Base-by-base conservation (phyloP, 1,140 invertebrate species). In the Meloidogyne exigua region DNA sequence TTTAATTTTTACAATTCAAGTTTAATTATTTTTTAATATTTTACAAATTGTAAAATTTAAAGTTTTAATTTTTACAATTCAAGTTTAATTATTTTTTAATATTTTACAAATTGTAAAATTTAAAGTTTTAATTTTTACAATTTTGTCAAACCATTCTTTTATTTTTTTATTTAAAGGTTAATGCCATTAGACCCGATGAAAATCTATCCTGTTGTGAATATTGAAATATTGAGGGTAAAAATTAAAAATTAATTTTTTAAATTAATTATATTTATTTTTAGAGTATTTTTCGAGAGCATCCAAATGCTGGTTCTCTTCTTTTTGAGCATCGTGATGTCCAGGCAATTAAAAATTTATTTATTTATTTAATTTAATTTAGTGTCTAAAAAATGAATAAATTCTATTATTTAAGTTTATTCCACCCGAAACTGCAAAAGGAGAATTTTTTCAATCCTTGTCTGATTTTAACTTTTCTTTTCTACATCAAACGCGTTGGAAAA, bases 301-400 rank as follows among this genome's bases (percentile, higher is more conserved):
- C 85, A 18, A 85, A 86, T 71, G 86, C 85, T 7, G 85, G 85
- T 32, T 85, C 86, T 11, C 76, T 86, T 3, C 75, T 86, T 7
- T 86, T 86, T 72, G 85, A 86, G 69, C 85, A 86, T 71, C 72
- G 85, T 15, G 85, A 86, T 75, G 84, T 86, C 0, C 85, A 86
- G 65, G 71, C 39, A 36, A 68, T 9, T 36, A 21, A 9, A 42
- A 25, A 32, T 32, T 32, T 32, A 32, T 32, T 32, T 3, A 32
- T 32, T 32, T 3, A 32, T n/a, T n/a, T n/a, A n/a, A n/a, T n/a
- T n/a, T n/a, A n/a, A n/a, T n/a, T n/a, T n/a, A n/a, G n/a, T n/a
- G n/a, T n/a, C n/a, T 21, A 32, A 67, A 1, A 28, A 21, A 63
- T 72, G 12, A 62, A 62, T 72, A 9, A 26, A 44, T 36, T 21